A percentile compares a stretch with the other conserved stretches of the same genome.
Conservation (phyloP, 2,113 vertebrate species). For the Oreochromis niloticus region DNA sequence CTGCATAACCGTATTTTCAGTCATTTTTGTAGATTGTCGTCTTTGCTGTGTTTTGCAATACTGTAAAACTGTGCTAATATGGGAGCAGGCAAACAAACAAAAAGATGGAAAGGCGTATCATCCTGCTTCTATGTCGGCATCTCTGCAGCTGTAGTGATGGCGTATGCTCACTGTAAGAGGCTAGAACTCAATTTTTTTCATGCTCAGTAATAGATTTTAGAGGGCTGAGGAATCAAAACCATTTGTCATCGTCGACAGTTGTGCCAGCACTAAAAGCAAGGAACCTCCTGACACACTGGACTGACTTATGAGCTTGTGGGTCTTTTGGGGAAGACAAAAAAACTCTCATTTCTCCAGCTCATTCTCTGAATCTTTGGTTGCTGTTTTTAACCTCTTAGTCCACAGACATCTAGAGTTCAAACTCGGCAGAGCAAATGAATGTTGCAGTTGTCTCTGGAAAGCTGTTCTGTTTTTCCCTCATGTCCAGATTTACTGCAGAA, state of each 20-base stretch:
- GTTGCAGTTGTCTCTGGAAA: background rate
- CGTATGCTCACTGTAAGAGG: background rate
- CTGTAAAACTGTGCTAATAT: background rate
- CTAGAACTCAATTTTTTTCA: background rate
- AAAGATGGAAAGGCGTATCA: background rate
- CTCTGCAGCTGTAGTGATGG: background rate
- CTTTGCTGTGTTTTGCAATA: background rate
- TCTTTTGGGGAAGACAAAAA: slow-evolving; percentile 12
- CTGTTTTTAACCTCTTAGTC: background rate
- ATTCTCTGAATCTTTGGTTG: background rate
- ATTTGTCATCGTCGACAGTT: slow-evolving; percentile 47
- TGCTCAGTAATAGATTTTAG: slow-evolving; percentile 27
- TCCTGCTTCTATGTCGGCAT: background rate
- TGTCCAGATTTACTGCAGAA: background rate
- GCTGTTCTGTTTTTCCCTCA: background rate
- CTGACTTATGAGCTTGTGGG: slow-evolving; percentile 34
- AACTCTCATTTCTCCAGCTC: background rate
- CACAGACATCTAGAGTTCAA: background rate
- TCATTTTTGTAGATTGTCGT: fast-evolving
- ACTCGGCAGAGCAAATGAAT: background rate
- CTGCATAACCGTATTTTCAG: background rate
- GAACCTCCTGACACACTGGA: slow-evolving; percentile 15
- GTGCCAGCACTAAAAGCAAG: slow-evolving; percentile 22
- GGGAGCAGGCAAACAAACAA: background rate
- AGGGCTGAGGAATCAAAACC: slow-evolving; percentile 26